Conservation (phyloP, 2,888 invertebrate species). For the Fragum fragum region DNA sequence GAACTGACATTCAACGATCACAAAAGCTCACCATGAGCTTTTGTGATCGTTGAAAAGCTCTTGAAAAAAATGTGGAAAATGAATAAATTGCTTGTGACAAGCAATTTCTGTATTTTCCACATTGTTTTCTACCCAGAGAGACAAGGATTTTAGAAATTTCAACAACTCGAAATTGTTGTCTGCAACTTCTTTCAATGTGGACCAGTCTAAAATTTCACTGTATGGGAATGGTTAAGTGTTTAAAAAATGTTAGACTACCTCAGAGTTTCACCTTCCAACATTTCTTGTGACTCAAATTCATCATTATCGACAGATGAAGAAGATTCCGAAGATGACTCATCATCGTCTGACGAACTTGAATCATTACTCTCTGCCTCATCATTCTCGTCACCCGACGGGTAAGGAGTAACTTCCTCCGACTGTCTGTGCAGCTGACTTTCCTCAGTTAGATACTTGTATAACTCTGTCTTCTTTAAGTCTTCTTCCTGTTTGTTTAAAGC, state of each 20-base stretch:
- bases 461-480: slow-evolving; percentile 40
- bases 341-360: not conserved
- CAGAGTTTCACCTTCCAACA: not conserved
- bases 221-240: too few species aligned
- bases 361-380: not conserved
- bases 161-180: too few species aligned
- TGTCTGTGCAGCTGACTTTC: slow-evolving; percentile 13
- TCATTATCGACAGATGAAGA: slow-evolving; percentile 15
- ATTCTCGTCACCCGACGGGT: slow-evolving; percentile 45
- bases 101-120: too few species aligned
- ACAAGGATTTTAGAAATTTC: too few species aligned
- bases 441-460: slow-evolving; percentile 49
- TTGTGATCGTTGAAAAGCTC: too few species aligned
- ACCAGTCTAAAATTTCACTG: too few species aligned
- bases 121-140: too few species aligned
- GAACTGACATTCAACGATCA: too few species aligned
- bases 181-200: too few species aligned
- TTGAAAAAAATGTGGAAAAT: too few species aligned
- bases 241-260: slow-evolving; percentile 5
- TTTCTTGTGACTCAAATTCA: not conserved
- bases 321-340: slow-evolving; percentile 23
- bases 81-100: too few species aligned
- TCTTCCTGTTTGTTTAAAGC: slow-evolving; percentile 1
- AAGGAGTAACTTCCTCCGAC: slow-evolving; percentile 40
- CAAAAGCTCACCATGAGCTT: too few species aligned